Percentiles rank a stretch among this genome's conserved stretches.
These are phyloP conservation scores for Chamaea fasciata DNA, from an alignment of 2,113 vertebrate genomes.

Conservation along the genomic window DNA sequence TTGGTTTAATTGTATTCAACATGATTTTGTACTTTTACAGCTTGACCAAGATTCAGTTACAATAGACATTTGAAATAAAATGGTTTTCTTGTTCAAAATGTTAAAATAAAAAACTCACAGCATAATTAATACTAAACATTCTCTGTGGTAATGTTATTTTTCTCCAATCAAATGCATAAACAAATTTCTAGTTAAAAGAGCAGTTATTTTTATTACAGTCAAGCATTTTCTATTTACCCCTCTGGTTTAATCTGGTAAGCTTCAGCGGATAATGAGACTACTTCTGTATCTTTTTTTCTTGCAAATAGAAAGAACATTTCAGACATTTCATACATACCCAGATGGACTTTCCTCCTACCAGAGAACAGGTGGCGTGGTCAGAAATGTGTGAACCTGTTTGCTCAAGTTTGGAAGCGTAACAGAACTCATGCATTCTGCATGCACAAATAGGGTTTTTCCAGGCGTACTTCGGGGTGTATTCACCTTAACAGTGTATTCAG, in stretches of 20 bases:
- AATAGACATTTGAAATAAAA: background rate
- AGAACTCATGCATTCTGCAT: background rate
- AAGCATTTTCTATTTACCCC: background rate
- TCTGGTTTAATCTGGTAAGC: background rate
- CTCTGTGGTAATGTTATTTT: background rate
- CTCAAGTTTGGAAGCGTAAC: background rate
- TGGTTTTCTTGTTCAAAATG: background rate
- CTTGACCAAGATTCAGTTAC: background rate
- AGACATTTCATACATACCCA: background rate
- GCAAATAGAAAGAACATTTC: background rate
- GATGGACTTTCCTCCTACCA: accelerated
- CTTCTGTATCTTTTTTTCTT: background rate
- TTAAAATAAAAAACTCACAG: background rate
- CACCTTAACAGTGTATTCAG: background rate
- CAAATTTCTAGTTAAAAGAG: background rate
- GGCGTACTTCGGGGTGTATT: background rate
- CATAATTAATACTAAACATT: background rate
- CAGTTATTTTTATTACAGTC: background rate
- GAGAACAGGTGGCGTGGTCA: background rate
- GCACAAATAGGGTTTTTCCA: background rate
- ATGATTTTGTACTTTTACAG: background rate
- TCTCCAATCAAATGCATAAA: background rate
- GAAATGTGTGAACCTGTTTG: background rate
- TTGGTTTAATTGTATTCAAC: background rate
- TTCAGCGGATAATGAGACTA: background rate